Base-by-base conservation (phyloP, 2,797 vertebrate species). In the Myotis vivesi region DNA sequence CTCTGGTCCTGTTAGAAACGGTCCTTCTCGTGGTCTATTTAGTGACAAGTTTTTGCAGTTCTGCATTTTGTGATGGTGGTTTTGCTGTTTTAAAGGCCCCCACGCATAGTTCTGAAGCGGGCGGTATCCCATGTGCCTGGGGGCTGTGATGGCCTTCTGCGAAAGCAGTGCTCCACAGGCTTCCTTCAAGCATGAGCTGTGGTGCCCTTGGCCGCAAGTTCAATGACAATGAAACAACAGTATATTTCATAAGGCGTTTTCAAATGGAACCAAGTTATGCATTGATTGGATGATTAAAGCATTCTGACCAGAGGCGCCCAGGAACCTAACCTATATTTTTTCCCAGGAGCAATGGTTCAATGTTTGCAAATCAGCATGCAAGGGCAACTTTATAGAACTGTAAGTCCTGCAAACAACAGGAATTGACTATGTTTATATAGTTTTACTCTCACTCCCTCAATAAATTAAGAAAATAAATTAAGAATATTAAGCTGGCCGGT, bases 401-500 rank as follows among this genome's bases (percentile, higher is more conserved):
- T 28, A 36, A 85, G 4, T 49, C 71, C 36, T 3, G 6, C 25
- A 28, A 55, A 77, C 38, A 30, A 75, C 4, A 12, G 89, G 8
- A 59, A 66, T 15, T 30, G 19, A 79, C 55, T 36, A 10, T 55
- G 44, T 84, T 59, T 41, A 36, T 44, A 59, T 10, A 28, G 16
- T 62, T 91, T 64, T 49, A 71, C 16, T 30, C 8, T 51, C 68
- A 73, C 36, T 85, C 38, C 11, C 46, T 75, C 66, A 72, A 46
- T 82, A 49, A 22, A 86, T 46, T 57, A 68, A 72, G 38, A 76
- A 89, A 38, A 73, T 75, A 82, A 87, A 55, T 83, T 82, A 93
- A 33, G 25, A 59, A 73, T 64, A 51, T 12, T 66, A 89, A 82
- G 20, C 19, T n/a, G 28, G 12, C 69, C 38, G 0, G 8, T n/a